phyloP scores from a whole-genome alignment of 2,888 invertebrate species.

The Argyresthia albistria region DNA sequence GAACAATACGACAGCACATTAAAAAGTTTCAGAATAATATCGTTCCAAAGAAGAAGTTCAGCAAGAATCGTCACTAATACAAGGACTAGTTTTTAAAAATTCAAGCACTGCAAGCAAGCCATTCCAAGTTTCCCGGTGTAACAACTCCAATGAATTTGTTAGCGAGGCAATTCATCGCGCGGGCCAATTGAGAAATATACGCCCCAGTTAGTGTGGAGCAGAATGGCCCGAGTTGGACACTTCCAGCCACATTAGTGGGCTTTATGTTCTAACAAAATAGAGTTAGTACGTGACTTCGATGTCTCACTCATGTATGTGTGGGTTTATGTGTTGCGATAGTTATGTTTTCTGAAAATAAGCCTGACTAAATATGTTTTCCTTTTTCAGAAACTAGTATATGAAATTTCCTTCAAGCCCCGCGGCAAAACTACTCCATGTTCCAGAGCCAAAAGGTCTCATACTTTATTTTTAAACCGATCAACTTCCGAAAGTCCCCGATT shows the following conservation, averaged over 20 bases:
- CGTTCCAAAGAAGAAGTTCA: too few relatives aligned
- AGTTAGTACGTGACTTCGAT: slow-evolving; percentile 45
- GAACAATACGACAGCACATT: too few relatives aligned
- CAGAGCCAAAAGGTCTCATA: too few relatives aligned
- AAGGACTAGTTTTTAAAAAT: too few relatives aligned
- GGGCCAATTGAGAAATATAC: slow-evolving; percentile 6
- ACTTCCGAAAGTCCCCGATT: not conserved
- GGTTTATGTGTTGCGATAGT: not conserved
- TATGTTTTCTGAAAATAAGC: not conserved
- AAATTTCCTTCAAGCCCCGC: too few relatives aligned
- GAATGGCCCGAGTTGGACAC: slow-evolving; percentile 52
- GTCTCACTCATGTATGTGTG: slow-evolving; percentile 27
- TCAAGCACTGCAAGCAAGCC: too few relatives aligned
- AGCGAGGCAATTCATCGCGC: slow-evolving; percentile 6
- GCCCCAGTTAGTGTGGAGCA: slow-evolving; percentile 16
- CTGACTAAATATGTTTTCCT: not conserved
- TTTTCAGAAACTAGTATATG: too few relatives aligned
- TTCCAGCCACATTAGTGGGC: slow-evolving; percentile 49
- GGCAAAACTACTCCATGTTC: too few relatives aligned
- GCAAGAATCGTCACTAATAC: too few relatives aligned
- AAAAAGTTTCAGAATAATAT: too few relatives aligned
- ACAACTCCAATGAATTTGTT: slow-evolving; percentile 7
- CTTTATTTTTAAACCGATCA: too few relatives aligned
- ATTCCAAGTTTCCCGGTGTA: not conserved
- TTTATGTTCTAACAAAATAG: slow-evolving; percentile 49